These are phyloP conservation scores for Eudemis profundana DNA, from an alignment of 2,888 invertebrate genomes.

Conservation along the genomic window DNA sequence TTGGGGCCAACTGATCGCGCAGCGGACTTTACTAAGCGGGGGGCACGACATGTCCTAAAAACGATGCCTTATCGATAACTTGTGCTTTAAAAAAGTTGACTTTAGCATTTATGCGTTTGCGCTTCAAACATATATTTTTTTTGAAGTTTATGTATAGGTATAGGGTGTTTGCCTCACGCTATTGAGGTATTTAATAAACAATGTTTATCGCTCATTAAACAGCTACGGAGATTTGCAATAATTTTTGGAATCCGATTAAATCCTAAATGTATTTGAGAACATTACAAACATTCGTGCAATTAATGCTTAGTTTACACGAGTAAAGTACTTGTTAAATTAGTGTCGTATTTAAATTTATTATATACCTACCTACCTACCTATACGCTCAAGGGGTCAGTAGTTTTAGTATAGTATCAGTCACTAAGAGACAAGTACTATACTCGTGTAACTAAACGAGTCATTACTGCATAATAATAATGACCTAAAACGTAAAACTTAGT, in stretches of 20 bases:
- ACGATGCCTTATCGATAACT: conserved; percentile 74
- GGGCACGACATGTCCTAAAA: conserved; percentile 71
- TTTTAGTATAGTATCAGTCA: no score
- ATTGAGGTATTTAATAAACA: not conserved
- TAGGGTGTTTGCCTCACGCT: not conserved
- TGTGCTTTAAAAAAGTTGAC: conserved; percentile 48
- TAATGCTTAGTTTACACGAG: not conserved
- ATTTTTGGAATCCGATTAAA: not conserved
- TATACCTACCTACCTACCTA: no score
- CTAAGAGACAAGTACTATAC: no score
- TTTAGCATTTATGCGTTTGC: conserved; percentile 33
- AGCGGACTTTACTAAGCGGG: conserved; percentile 59
- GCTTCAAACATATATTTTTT: conserved; percentile 21
- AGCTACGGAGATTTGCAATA: not conserved
- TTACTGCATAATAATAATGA: no score
- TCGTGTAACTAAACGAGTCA: no score
- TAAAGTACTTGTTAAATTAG: no score
- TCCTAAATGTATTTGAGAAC: not conserved
- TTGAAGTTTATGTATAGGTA: not conserved
- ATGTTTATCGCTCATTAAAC: not conserved
- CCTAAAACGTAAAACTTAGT: no score
- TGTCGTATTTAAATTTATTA: no score
- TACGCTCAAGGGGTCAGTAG: no score
- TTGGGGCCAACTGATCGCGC: conserved; percentile 43
- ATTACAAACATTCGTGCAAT: no score